Base-by-base conservation (phyloP, 2,888 invertebrate species). In the Prosapia bicincta region DNA sequence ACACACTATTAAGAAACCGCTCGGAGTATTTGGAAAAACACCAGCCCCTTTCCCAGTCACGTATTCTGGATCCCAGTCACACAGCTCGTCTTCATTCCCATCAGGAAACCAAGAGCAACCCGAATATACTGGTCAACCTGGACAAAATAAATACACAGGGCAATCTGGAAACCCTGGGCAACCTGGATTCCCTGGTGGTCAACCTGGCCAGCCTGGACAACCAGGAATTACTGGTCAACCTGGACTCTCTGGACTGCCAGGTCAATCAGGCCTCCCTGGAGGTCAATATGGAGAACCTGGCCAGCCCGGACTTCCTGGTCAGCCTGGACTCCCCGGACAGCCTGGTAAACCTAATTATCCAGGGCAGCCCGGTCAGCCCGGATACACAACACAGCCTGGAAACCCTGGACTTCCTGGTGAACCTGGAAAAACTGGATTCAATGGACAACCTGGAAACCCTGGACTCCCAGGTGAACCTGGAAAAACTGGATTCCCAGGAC, bases 381-480 rank as follows among this genome's bases (percentile, higher is more conserved):
- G 72, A 76, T 54, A 38, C 26, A 76, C 0, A 85, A 83, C 80
- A 85, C 84, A 66, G 78, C 81, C 1, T 81, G 84, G 0, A 74
- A 78, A 24, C 84, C 85, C 0, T 81, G 82, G 70, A 78, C 75
- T 10, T 84, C 85, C 0, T 15, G 75, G 75, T 26, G 67, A n/a
- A n/a, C n/a, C n/a, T n/a, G n/a, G n/a, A n/a, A n/a, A n/a, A n/a
- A n/a, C n/a, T n/a, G n/a, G n/a, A 71, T 20, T 72, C 75, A 69
- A n/a, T n/a, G 38, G 26, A 26, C 75, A 30, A 77, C 78, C 74
- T 65, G 66, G 66, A 30, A 5, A 13, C 24, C 26, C 54, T n/a
- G 26, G 24, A 26, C 20, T n/a, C 2, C 66, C 67, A 7, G 28
- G 66, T 10, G 26, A 66, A 43, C 54, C 67, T n/a, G 28, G 26